Base-by-base conservation (phyloP, 2,113 vertebrate species). In the Seriola dumerili region DNA sequence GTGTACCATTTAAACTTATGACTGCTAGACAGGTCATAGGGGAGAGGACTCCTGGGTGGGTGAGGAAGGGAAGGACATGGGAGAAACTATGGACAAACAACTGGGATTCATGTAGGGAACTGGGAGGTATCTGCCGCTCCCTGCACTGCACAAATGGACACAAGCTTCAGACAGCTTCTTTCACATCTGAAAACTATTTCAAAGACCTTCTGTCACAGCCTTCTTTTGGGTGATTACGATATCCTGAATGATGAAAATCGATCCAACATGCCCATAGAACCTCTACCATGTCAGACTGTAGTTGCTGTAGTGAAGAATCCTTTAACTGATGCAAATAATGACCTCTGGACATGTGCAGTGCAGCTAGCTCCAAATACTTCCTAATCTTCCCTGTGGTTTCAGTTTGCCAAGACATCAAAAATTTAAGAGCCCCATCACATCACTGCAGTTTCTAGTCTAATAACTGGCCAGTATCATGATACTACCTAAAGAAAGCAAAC, bases 351-450 rank as follows among this genome's bases (percentile, higher is more conserved):
- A 58, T 85, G 91, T 92, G 92, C 93, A 92, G 93, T 91, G 93
- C 91, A 94, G 93, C 91, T 81, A 88, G 92, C 93, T 81, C 68
- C 89, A 94, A 91, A 92, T 89, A 89, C 93, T 81, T 81, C 83
- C 84, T 83, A 63, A 71, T 52, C 80, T 70, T 81, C 81, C 78
- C 83, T 81, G 52, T 36, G 48, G 29, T 46, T 67, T 74, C 72
- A 66, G 62, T 62, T 75, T 50, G 59, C 67, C 77, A 57, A 66
- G 32, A 74, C 66, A 86, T 83, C 74, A 83, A 65, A 29, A 84
- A 84, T 80, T 59, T 54, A 87, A 78, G 48, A 79, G 72, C 61
- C 72, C 69, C 66, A 70, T 46, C 80, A 83, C 54, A 74, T 36
- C 34, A 73, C 73, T 63, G 65, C 59, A 79, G 70, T 16, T 69